Evolutionary conservation across 2,888 invertebrate genomes (phyloP), one percentile per base, ranked within the genome.

Genomic region (Octodonta nipae): DNA sequence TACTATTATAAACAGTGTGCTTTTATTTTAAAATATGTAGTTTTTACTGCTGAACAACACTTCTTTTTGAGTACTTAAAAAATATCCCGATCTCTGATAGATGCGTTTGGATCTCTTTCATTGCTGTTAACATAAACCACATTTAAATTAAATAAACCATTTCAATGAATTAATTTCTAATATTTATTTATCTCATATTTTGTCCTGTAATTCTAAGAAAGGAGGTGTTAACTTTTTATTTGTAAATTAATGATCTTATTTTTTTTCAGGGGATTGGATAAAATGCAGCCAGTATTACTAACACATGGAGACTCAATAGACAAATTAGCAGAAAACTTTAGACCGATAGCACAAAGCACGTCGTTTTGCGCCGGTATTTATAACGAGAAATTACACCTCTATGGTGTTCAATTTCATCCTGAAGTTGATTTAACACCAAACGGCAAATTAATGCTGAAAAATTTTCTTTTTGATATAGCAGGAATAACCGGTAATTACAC

Each of bases 321-420:
- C 50, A 82, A 82, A 54, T 75, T 93, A 14, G 93, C 93, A 15
- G 84, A 91, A 28, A 73, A 76, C 43, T 88, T 98, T 63, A 78
- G 82, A 52, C 70, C 84, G 12, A 80, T 87, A 34, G 95, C 91
- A 22, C 78, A 77, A 57, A 87, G 87, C 26, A 78, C 77, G 51
- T 76, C 79, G 45, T 75, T 87, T 56, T 73, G 88, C 45, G 81
- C 87, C 7, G 95, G 85, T 34, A 85, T 98, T 52, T 83, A 84
- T 52, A 87, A 88, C 66, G 92, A 93, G 55, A 82, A 84, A 56
- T 68, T 81, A 60, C 75, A 83, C 33, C 71, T 93, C 36, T 95
- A 91, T 56, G 98, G 96, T 15, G 84, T 98, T 40, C 98, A 98
- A 67, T 98, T 98, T 65, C 98, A 98, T 63, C 98, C 96, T 0